Conservation (phyloP, 2,888 invertebrate species). For the Orchesellides sinensis region DNA sequence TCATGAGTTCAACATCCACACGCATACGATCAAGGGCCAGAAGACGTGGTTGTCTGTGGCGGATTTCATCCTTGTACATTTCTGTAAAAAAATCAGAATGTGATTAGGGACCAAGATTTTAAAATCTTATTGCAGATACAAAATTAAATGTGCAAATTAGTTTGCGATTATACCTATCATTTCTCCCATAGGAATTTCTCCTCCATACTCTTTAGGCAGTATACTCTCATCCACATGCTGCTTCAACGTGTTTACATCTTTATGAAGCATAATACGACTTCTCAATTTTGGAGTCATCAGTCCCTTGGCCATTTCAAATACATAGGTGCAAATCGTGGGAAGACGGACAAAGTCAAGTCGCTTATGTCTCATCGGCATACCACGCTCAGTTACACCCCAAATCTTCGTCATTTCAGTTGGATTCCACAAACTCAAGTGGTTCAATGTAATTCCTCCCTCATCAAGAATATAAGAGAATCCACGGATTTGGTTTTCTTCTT, state of each 20-base stretch:
- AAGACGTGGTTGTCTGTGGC: conserved; percentile 81
- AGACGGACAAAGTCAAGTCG: conserved; percentile 85
- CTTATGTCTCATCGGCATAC: conserved; percentile 88
- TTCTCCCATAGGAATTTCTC: conserved; percentile 87
- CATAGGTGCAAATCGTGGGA: conserved; percentile 85
- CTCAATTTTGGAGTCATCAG: conserved; percentile 85
- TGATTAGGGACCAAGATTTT: background rate
- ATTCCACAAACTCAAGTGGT: conserved; percentile 87
- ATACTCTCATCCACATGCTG: conserved; percentile 85
- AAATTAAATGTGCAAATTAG: background rate
- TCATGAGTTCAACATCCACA: conserved; percentile 77
- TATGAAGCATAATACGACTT: conserved; percentile 84
- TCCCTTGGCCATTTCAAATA: conserved; percentile 85
- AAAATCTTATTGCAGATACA: background rate
- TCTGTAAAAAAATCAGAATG: conserved; percentile 77
- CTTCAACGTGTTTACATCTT: conserved; percentile 84
- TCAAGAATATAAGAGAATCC: conserved; percentile 90
- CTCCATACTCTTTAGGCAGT: conserved; percentile 89
- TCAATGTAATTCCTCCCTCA: conserved; percentile 89
- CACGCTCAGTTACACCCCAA: conserved; percentile 89
- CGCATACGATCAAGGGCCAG: conserved; percentile 84
- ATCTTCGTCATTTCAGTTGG: conserved; percentile 87
- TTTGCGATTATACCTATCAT: conserved; percentile 84
- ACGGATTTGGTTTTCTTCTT: conserved; percentile 87
- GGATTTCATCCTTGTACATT: conserved; percentile 84